phyloP scores from a whole-genome alignment of 2,797 vertebrate genomes.

The Novumbra hubbsi region DNA sequence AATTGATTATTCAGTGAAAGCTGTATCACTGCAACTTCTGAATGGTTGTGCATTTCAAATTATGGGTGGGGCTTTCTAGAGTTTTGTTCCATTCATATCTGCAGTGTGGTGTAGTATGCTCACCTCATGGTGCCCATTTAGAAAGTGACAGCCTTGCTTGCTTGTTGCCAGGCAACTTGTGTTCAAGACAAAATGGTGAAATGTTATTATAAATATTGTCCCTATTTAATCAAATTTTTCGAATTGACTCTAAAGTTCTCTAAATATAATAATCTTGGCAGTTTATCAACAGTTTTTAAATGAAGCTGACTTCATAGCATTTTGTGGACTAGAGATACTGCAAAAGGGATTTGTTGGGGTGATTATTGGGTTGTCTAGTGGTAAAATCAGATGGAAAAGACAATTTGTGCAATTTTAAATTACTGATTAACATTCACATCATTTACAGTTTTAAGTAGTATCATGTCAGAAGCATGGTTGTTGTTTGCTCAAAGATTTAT shows the following conservation, averaged over 20 bases:
- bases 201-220: neutral
- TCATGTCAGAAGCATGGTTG: neutral
- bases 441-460: neutral
- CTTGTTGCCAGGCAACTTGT: slow-evolving; percentile 52
- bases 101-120: slow-evolving; percentile 18
- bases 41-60: neutral
- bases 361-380: neutral
- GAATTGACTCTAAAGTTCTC: neutral
- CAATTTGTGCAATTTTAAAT: neutral
- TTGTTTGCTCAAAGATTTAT: neutral
- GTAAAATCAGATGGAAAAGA: neutral
- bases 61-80: neutral
- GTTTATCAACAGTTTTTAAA: neutral
- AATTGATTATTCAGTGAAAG: neutral
- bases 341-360: neutral
- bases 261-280: neutral
- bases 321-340: neutral
- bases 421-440: neutral
- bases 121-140: slow-evolving; percentile 26
- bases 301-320: neutral
- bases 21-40: neutral
- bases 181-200: slow-evolving; percentile 28
- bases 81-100: slow-evolving; percentile 41
- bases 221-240: slow-evolving; percentile 4
- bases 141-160: slow-evolving; percentile 23